Conservation (phyloP, 2,797 vertebrate genomes). For the Apogon hyalosoma region DNA sequence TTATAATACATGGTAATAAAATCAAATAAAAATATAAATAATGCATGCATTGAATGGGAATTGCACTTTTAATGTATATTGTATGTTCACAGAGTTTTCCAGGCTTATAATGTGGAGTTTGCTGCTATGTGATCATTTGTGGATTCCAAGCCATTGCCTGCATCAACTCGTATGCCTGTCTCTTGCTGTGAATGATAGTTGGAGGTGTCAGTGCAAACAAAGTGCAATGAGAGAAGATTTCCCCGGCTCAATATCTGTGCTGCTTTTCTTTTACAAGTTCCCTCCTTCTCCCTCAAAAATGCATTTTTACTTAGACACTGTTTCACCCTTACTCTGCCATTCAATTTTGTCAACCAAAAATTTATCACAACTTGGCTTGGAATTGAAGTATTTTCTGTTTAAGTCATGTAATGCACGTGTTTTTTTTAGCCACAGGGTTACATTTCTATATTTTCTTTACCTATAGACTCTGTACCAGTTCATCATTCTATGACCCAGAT, state of each 20-base stretch:
- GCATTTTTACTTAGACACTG: constrained; percentile 19
- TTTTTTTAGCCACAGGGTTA: constrained; percentile 27
- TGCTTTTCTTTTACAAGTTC: constrained; percentile 29
- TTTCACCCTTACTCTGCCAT: constrained; percentile 33
- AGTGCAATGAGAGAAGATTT: constrained; percentile 54
- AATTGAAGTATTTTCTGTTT: constrained; percentile 67
- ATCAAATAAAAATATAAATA: too few species aligned
- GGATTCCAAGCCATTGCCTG: constrained; percentile 64
- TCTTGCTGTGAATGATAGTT: constrained; percentile 60
- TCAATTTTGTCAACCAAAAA: constrained; percentile 62
- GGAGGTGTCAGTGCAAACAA: constrained; percentile 74
- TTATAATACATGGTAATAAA: too few species aligned
- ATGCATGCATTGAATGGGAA: too few species aligned
- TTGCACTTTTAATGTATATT: too few species aligned
- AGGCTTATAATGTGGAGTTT: background rate
- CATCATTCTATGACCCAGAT: constrained; percentile 3
- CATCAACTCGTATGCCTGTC: constrained; percentile 68
- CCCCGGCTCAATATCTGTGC: constrained; percentile 10
- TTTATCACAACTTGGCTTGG: constrained; percentile 55
- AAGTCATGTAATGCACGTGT: constrained; percentile 55
- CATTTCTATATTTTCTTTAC: constrained; percentile 27
- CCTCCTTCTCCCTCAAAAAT: constrained; percentile 13
- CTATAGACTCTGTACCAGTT: constrained; percentile 14
- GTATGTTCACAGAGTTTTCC: background rate
- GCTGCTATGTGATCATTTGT: constrained; percentile 26